These are phyloP conservation scores for Margaritifera margaritifera DNA, from an alignment of 2,888 invertebrate species.

Conservation along the genomic window DNA sequence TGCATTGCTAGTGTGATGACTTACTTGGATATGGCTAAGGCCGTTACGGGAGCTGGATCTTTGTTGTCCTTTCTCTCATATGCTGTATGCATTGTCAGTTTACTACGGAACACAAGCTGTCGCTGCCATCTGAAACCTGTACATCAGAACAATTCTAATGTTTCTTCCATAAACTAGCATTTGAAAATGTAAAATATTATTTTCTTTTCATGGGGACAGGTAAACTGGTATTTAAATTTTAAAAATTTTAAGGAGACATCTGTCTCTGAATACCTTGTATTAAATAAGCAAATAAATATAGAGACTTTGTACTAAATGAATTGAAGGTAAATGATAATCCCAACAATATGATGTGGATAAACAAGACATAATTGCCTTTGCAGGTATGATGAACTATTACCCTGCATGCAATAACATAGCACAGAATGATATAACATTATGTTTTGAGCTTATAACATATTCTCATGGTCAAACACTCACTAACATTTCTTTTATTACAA, in stretches of 20 bases:
- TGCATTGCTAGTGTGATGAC: constrained; percentile 10
- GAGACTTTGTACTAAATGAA: not conserved
- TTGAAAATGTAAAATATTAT: constrained; percentile 1
- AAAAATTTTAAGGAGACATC: too few species aligned
- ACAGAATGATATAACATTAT: too few species aligned
- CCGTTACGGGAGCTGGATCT: constrained; percentile 96
- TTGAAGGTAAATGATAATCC: not conserved
- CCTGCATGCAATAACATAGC: too few species aligned
- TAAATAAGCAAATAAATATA: not conserved
- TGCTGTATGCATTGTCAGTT: constrained; percentile 87
- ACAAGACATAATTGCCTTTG: not conserved
- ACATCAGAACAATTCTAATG: too few species aligned
- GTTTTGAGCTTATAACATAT: too few species aligned
- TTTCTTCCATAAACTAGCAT: not conserved
- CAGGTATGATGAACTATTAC: too few species aligned
- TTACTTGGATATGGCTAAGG: constrained; percentile 90
- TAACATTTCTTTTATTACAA: too few species aligned
- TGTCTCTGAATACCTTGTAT: too few species aligned
- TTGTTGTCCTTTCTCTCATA: constrained; percentile 95
- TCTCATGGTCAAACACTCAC: too few species aligned
- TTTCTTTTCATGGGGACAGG: not conserved
- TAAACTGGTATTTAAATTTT: too few species aligned
- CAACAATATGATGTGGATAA: constrained; percentile 4
- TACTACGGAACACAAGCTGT: constrained; percentile 92
- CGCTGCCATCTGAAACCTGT: constrained; percentile 90